Conservation (phyloP, 2,113 vertebrate species). For the Rattus rattus region DNA sequence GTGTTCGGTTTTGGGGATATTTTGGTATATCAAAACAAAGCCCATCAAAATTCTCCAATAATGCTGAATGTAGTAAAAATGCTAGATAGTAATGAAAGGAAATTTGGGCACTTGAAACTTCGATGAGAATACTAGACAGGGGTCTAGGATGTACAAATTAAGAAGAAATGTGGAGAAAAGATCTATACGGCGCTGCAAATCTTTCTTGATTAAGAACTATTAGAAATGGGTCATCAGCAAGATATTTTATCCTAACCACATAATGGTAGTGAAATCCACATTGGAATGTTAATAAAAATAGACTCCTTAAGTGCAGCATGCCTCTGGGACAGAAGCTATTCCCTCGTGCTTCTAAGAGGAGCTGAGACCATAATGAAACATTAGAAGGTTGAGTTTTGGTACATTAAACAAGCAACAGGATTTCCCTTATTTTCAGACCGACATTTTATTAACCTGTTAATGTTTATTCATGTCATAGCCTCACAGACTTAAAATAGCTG, state of each 20-base stretch:
- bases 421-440: slow-evolving; percentile 59
- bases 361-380: slow-evolving; percentile 48
- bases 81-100: not conserved
- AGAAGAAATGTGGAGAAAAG: not conserved
- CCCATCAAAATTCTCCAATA: not conserved
- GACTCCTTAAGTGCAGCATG: slow-evolving; percentile 44
- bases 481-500: slow-evolving; percentile 57
- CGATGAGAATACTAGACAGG: not conserved
- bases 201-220: slow-evolving; percentile 63
- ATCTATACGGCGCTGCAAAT: not conserved
- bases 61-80: not conserved
- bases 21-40: slow-evolving; percentile 26
- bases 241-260: slow-evolving; percentile 42
- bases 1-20: not conserved
- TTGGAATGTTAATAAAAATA: slow-evolving; percentile 65
- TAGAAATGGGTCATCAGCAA: slow-evolving; percentile 68
- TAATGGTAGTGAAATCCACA: slow-evolving; percentile 33
- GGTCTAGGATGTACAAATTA: not conserved
- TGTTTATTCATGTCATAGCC: slow-evolving; percentile 56
- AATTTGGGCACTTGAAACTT: not conserved
- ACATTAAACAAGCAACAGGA: slow-evolving; percentile 70
- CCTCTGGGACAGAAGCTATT: slow-evolving; percentile 57
- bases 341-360: slow-evolving; percentile 23
- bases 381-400: slow-evolving; percentile 53
- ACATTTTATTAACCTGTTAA: slow-evolving; percentile 67